phyloP scores from a whole-genome alignment of 2,113 vertebrate genomes.

The Butorides virescens region DNA sequence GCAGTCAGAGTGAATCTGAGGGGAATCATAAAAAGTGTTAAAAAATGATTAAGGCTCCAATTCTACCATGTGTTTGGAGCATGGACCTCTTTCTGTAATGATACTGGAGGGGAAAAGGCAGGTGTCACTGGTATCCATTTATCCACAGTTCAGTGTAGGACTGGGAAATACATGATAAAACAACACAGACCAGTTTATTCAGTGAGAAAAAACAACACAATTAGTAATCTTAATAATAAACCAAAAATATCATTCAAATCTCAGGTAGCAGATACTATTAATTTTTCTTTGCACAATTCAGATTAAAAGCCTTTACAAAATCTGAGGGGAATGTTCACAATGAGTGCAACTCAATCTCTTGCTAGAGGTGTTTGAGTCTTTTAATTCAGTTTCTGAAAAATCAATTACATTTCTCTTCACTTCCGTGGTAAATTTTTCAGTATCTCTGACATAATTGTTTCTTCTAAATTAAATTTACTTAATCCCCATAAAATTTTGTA shows the following conservation, averaged over 20 bases:
- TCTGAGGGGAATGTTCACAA: background rate
- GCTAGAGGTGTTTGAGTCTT: background rate
- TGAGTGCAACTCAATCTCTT: fast-evolving
- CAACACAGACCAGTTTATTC: background rate
- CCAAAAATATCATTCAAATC: background rate
- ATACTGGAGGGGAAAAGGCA: background rate
- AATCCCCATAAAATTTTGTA: background rate
- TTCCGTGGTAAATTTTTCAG: background rate
- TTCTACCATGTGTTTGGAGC: background rate
- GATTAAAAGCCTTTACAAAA: background rate
- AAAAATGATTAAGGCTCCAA: background rate
- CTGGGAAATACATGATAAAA: background rate
- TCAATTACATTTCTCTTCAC: background rate
- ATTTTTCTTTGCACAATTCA: background rate
- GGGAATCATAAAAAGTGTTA: background rate
- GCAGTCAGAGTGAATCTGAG: background rate
- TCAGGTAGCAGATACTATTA: background rate
- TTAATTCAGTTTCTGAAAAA: background rate
- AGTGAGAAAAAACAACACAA: background rate
- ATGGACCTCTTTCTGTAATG: background rate
- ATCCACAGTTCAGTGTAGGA: background rate
- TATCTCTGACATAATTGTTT: background rate
- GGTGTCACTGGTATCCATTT: background rate
- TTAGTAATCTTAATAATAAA: background rate
- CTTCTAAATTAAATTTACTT: background rate